A percentile compares a stretch with the other conserved stretches of the same genome.
Evolutionary conservation across 1,140 invertebrate species (phyloP).

Genomic region (Melitaea cinxia): DNA sequence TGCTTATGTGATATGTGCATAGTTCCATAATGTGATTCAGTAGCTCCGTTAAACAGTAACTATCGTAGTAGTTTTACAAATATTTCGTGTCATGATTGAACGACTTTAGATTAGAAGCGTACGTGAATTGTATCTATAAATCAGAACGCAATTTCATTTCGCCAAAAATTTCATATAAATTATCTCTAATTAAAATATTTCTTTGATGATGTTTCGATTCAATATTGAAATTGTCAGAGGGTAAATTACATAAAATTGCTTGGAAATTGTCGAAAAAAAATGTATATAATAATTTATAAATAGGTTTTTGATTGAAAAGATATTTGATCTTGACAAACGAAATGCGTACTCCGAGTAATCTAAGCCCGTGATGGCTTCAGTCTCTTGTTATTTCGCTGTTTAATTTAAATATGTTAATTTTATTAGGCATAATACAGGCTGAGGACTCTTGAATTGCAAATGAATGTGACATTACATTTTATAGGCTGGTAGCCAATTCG

Average conservation of each 20-base stretch:
- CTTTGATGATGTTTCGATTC: no score
- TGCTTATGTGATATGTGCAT: no score
- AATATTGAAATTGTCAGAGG: neutral
- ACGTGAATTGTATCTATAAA: no score
- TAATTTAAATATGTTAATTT: slow-evolving; percentile 82
- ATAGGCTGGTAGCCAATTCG: slow-evolving; percentile 77
- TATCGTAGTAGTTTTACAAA: no score
- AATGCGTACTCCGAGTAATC: slow-evolving; percentile 57
- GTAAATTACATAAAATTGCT: neutral
- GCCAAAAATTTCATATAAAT: no score
- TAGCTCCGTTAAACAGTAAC: no score
- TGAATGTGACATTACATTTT: slow-evolving; percentile 79
- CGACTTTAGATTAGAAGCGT: no score
- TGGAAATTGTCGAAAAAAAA: neutral
- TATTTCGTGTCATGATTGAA: no score
- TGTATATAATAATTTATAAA: slow-evolving; percentile 1
- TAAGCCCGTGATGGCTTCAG: slow-evolving; percentile 60
- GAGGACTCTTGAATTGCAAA: slow-evolving; percentile 80
- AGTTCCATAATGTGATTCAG: no score
- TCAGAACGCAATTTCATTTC: no score
- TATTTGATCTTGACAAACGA: slow-evolving; percentile 36
- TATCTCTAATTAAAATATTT: no score
- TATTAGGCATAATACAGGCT: slow-evolving; percentile 78
- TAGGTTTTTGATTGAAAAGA: slow-evolving; percentile 20
- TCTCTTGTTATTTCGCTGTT: slow-evolving; percentile 78